These are phyloP conservation scores for Sarcoramphus papa DNA, from an alignment of 2,797 vertebrate genomes.

Conservation along the genomic window DNA sequence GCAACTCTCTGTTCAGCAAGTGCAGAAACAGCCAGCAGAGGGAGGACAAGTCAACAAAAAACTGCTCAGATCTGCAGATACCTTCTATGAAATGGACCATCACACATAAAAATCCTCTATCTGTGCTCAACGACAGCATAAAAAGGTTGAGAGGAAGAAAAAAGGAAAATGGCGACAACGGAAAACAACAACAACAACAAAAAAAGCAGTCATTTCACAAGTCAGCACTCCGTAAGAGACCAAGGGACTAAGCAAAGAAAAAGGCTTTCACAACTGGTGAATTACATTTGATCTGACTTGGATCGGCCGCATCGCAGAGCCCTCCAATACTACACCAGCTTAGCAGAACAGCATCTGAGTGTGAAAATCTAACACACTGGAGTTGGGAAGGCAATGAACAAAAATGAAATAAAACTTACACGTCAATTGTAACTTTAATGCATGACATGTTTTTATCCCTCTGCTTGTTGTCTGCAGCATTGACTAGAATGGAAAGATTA, in stretches of 20 bases:
- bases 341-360: neutral
- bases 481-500: conserved; percentile 77
- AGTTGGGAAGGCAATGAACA: neutral
- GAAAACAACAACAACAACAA: neutral
- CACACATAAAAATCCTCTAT: neutral
- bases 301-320: accelerated
- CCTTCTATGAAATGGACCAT: accelerated
- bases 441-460: conserved; percentile 91
- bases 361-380: neutral
- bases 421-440: conserved; percentile 91
- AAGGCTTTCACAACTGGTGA: neutral
- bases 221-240: neutral
- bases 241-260: neutral
- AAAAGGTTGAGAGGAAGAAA: neutral
- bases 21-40: conserved; percentile 51
- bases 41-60: conserved; percentile 38
- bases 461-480: conserved; percentile 98
- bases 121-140: neutral
- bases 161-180: neutral
- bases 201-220: neutral
- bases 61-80: neutral
- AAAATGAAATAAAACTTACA: conserved; percentile 80
- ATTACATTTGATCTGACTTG: neutral
- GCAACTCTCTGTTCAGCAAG: neutral
- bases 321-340: neutral